A percentile compares a stretch with the other conserved stretches of the same genome.
Conservation (phyloP, 1,140 invertebrate species). For the Hylyphantes graminicola region DNA sequence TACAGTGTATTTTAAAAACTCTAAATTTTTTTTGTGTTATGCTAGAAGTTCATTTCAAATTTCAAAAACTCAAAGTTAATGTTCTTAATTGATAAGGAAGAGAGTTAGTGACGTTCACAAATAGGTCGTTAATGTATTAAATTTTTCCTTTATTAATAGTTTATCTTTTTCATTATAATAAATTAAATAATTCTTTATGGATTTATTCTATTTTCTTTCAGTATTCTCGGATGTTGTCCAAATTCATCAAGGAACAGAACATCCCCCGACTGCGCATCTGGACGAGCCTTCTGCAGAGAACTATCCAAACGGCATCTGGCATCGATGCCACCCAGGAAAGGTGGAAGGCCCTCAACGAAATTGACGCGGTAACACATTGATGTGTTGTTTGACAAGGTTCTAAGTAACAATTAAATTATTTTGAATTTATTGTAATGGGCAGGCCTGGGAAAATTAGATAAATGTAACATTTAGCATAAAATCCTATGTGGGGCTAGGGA, state of each 20-base stretch:
- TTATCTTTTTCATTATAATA: neutral
- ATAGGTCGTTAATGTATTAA: neutral
- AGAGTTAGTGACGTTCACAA: no score
- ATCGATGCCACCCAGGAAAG: slow-evolving; percentile 89
- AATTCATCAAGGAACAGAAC: slow-evolving; percentile 88
- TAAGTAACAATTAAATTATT: no score
- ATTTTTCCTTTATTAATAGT: neutral
- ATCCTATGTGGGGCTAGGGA: no score
- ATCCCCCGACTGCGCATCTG: slow-evolving; percentile 94
- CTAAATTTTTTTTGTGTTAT: no score
- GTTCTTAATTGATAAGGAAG: no score
- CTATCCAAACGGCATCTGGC: slow-evolving; percentile 92
- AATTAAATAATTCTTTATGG: neutral
- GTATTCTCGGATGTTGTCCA: slow-evolving; percentile 84
- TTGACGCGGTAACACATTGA: slow-evolving; percentile 81
- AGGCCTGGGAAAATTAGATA: no score
- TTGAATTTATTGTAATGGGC: no score
- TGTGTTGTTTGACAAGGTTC: no score
- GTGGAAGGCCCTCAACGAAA: slow-evolving; percentile 98
- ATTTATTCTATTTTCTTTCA: slow-evolving; percentile 12
- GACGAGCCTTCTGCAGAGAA: slow-evolving; percentile 96
- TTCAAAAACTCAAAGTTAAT: no score
- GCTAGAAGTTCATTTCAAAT: no score
- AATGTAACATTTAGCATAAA: no score
- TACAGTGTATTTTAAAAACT: no score